Percentiles rank a stretch among this genome's conserved stretches.
phyloP scores from a whole-genome alignment of 35 echinoderm and acorn worm genomes.

The Acanthaster planci region DNA sequence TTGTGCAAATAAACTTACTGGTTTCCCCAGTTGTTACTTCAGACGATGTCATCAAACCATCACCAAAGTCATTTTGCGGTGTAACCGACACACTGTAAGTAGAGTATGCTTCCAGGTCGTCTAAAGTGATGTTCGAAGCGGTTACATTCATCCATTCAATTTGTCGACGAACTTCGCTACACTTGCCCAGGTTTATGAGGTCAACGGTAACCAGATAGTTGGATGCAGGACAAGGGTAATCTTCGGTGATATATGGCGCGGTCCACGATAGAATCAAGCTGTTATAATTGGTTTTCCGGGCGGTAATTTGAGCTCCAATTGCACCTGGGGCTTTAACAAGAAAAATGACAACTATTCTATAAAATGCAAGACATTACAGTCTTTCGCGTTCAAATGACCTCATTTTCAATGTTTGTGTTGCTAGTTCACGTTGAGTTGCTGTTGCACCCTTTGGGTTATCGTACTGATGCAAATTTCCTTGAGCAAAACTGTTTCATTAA shows the following conservation, averaged over 20 bases:
- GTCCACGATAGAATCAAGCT: neutral
- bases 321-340: neutral
- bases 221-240: neutral
- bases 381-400: too few species aligned
- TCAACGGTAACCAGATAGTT: constrained; percentile 1
- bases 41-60: neutral
- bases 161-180: neutral
- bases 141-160: neutral
- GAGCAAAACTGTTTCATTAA: too few species aligned
- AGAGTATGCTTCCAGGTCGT: neutral
- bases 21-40: neutral
- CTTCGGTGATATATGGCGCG: neutral
- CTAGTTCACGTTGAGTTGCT: too few species aligned
- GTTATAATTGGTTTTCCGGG: neutral
- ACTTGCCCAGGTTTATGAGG: neutral
- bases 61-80: neutral
- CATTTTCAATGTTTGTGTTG: too few species aligned
- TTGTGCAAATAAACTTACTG: neutral
- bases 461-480: too few species aligned
- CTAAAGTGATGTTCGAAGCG: neutral
- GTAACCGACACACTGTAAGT: neutral
- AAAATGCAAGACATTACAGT: too few species aligned
- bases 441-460: too few species aligned
- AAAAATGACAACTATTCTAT: neutral
- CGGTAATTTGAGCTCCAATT: neutral